A percentile compares a stretch with the other conserved stretches of the same genome.
phyloP scores from a whole-genome alignment of 2,888 invertebrate species.

The Lithophane ornitopus region DNA sequence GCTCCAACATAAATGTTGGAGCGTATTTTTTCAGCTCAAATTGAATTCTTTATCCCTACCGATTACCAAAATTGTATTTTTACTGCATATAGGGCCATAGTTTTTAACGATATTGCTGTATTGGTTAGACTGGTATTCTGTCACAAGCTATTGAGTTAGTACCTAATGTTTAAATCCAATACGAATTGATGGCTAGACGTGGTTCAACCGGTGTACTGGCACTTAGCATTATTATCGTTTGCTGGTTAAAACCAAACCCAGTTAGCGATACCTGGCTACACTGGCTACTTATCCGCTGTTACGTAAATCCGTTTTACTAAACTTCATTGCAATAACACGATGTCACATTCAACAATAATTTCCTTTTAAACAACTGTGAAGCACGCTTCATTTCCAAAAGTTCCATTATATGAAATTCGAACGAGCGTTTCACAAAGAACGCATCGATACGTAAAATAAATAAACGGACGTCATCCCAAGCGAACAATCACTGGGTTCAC shows the following conservation, averaged over 20 bases:
- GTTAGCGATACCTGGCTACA: slow-evolving; percentile 29
- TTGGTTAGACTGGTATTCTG: slow-evolving; percentile 3
- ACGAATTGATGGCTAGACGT: slow-evolving; percentile 26
- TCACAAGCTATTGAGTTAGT: slow-evolving; percentile 29
- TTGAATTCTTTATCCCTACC: slow-evolving; percentile 28
- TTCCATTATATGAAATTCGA: slow-evolving; percentile 50
- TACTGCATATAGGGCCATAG: slow-evolving; percentile 32
- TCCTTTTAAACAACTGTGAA: slow-evolving; percentile 5
- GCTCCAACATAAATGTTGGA: too few relatives aligned
- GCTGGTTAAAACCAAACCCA: slow-evolving; percentile 26
- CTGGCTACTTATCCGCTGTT: slow-evolving; percentile 29
- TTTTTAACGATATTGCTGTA: slow-evolving; percentile 32
- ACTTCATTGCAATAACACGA: slow-evolving; percentile 3
- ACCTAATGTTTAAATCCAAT: slow-evolving; percentile 31
- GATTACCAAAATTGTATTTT: slow-evolving; percentile 38
- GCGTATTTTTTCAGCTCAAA: background rate
- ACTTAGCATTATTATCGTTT: slow-evolving; percentile 46
- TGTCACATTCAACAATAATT: slow-evolving; percentile 13
- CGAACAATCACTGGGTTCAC: slow-evolving; percentile 82
- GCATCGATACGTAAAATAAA: slow-evolving; percentile 76
- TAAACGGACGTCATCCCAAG: slow-evolving; percentile 73
- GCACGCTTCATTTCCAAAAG: slow-evolving; percentile 36
- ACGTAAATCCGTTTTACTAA: slow-evolving; percentile 24
- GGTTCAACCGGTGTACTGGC: slow-evolving; percentile 30
- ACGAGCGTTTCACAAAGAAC: slow-evolving; percentile 63